phyloP scores from a whole-genome alignment of 2,797 vertebrate genomes.

The Sebastes minor region DNA sequence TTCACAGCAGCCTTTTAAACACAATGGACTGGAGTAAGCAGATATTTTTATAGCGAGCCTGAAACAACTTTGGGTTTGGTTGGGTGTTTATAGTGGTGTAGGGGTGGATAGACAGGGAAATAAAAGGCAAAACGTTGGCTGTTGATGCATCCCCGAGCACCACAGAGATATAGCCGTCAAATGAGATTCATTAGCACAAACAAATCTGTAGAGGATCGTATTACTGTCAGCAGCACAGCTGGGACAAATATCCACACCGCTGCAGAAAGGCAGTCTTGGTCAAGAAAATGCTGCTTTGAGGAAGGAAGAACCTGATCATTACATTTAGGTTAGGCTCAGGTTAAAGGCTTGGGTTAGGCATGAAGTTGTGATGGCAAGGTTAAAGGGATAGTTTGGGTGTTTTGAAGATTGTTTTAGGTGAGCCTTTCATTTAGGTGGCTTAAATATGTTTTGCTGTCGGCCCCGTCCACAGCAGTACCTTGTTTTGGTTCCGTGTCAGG shows the following conservation, averaged over 20 bases:
- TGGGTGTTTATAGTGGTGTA: conserved; percentile 10
- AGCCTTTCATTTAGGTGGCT: too few species aligned
- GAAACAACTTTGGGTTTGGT: conserved; percentile 11
- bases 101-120: conserved; percentile 19
- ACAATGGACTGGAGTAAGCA: conserved; percentile 10
- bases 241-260: neutral
- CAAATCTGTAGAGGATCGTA: neutral
- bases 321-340: neutral
- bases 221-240: conserved; percentile 5
- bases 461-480: too few species aligned
- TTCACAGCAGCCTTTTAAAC: conserved; percentile 21
- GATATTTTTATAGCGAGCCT: conserved; percentile 1
- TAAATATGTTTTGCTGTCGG: too few species aligned
- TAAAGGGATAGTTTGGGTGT: too few species aligned
- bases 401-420: too few species aligned
- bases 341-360: neutral
- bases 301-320: neutral
- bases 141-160: conserved; percentile 9
- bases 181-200: conserved; percentile 32
- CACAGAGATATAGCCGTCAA: conserved; percentile 3
- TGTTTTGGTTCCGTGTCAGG: neutral
- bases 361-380: too few species aligned
- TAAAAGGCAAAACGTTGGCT: conserved; percentile 17
- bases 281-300: neutral
- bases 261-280: neutral